phyloP scores from a whole-genome alignment of 2,888 invertebrate genomes.

The Hedya salicella region DNA sequence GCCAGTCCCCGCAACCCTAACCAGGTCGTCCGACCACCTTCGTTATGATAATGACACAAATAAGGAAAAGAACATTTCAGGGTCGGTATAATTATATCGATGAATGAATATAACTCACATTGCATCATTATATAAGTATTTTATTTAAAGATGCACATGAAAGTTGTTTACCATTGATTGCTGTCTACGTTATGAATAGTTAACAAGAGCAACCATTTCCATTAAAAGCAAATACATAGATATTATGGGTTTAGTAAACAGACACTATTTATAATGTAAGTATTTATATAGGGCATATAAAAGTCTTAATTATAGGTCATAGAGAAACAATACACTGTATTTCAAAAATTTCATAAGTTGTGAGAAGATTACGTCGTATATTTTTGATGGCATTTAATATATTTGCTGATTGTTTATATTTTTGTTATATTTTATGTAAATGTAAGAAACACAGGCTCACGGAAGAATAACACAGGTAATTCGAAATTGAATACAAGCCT shows the following conservation, averaged over 20 bases:
- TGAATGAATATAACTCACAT: not conserved
- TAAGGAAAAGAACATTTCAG: too few species aligned
- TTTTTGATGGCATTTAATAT: too few species aligned
- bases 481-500: too few species aligned
- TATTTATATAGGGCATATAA: not conserved
- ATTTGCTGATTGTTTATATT: too few species aligned
- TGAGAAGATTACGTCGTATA: too few species aligned
- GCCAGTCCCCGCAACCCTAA: too few species aligned
- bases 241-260: not conserved
- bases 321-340: not conserved
- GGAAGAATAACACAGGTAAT: too few species aligned
- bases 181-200: not conserved
- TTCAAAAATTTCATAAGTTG: too few species aligned
- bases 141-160: slow-evolving; percentile 6
- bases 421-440: too few species aligned
- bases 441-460: too few species aligned
- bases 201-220: not conserved
- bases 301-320: not conserved
- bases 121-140: slow-evolving; percentile 1
- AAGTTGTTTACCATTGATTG: not conserved
- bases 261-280: not conserved
- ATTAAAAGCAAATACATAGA: not conserved
- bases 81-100: not conserved
- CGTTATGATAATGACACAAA: too few species aligned
- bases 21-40: too few species aligned